Percentiles rank a stretch among this genome's conserved stretches.
phyloP scores from a whole-genome alignment of 2,888 invertebrate species.

The Chaitophorus viminalis region DNA sequence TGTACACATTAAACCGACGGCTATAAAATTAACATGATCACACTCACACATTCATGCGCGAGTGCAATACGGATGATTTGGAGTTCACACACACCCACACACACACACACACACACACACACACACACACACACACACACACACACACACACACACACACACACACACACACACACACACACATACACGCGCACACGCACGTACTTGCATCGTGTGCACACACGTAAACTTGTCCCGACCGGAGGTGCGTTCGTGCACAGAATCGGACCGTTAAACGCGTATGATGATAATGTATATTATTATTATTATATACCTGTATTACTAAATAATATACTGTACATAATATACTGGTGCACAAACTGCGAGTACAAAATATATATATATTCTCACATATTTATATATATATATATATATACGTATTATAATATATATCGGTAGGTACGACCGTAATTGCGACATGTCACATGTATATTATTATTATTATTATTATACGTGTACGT shows the following conservation, averaged over 20 bases:
- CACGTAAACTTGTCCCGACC: neutral
- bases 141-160: neutral
- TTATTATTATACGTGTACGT: too few species aligned
- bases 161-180: neutral
- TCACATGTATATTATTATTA: neutral
- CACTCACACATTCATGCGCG: neutral
- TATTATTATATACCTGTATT: neutral
- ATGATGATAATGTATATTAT: neutral
- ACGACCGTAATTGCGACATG: neutral
- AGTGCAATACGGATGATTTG: too few species aligned
- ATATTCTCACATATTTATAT: too few species aligned
- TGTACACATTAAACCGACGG: neutral
- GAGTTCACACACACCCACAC: neutral
- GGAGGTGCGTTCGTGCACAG: slow-evolving; percentile 53
- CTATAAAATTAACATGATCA: slow-evolving; percentile 17
- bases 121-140: neutral
- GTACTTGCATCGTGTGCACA: neutral
- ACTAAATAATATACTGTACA: neutral
- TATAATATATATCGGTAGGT: too few species aligned
- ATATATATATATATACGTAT: neutral
- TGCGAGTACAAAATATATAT: neutral
- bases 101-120: neutral
- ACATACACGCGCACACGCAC: neutral
- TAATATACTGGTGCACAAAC: too few species aligned
- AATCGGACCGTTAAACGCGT: slow-evolving; percentile 56